Evolutionary conservation across 2,797 vertebrate species (phyloP), one percentile per base, ranked within the genome.

Genomic region (Knipowitschia caucasica): DNA sequence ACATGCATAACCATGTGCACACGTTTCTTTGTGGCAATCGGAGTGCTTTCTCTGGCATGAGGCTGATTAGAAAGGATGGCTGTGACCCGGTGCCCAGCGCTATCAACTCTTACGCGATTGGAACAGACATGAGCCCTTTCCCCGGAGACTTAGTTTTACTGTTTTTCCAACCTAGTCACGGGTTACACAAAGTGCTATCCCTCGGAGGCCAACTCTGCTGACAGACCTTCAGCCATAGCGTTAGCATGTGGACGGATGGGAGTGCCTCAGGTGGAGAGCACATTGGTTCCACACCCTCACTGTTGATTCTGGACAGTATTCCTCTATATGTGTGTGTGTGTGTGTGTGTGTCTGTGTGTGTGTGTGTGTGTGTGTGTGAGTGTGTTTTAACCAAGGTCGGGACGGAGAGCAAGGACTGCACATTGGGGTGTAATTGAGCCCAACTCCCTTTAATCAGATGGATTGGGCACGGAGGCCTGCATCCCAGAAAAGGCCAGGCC

Each of bases 381-480:
- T 78, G 67, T 60, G 27, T 62, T 52, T 39, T 12, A 52, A 34
- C 35, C 53, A 59, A 73, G 71, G 69, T 77, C 59, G 34, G 71
- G 65, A 61, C 51, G 55, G 15, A 58, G 57, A 64, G 62, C 66
- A 59, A 45, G 64, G 62, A 67, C 64, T 67, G 66, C 68, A 77
- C 79, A 69, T 75, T 74, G 7, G 67, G 71, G 68, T 80, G 82
- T 86, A 88, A 89, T 85, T 75, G 80, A 87, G 76, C 82, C 82
- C 75, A 81, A 80, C 77, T 77, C 69, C 59, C 83, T 89, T 86
- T 90, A 89, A 90, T 90, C 88, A 85, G 74, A 65, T 58, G 58
- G 75, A 86, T 80, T 62, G 77, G 43, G 25, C 29, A 27, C 14
- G 26, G 63, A 78, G 58, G 68, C 63, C 72, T 62, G 62, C 27